phyloP scores from a whole-genome alignment of 2,113 vertebrate genomes.

The Sinocyclocheilus maitianheensis region DNA sequence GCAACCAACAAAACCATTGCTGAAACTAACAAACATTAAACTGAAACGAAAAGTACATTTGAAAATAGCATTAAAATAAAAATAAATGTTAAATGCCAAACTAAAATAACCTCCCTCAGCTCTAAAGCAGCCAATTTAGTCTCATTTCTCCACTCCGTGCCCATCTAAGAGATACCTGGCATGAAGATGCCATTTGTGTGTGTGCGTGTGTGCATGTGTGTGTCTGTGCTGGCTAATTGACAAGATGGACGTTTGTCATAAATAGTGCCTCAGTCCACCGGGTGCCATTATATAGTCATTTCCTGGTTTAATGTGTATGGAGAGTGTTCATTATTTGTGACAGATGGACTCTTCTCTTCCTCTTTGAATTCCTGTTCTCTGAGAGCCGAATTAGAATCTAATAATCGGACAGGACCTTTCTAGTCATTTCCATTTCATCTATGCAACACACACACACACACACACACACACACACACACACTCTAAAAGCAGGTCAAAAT shows the following conservation, averaged over 20 bases:
- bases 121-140: neutral
- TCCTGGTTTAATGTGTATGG: conserved; percentile 78
- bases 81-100: neutral
- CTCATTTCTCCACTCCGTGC: neutral
- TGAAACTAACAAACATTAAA: no score
- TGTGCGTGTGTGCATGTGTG: conserved; percentile 24
- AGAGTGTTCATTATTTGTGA: conserved; percentile 80
- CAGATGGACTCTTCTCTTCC: conserved; percentile 71
- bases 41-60: no score
- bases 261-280: conserved; percentile 54
- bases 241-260: conserved; percentile 75
- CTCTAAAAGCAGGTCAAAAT: neutral
- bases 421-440: neutral
- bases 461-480: no score
- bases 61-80: neutral
- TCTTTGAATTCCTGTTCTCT: conserved; percentile 44
- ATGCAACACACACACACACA: no score
- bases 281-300: conserved; percentile 78
- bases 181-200: conserved; percentile 13
- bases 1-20: neutral
- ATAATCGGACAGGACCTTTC: conserved; percentile 28
- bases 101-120: neutral
- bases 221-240: conserved; percentile 69
- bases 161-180: conserved; percentile 27
- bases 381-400: conserved; percentile 38